Conservation (phyloP, 2,113 vertebrate genomes). For the Cervus canadensis region DNA sequence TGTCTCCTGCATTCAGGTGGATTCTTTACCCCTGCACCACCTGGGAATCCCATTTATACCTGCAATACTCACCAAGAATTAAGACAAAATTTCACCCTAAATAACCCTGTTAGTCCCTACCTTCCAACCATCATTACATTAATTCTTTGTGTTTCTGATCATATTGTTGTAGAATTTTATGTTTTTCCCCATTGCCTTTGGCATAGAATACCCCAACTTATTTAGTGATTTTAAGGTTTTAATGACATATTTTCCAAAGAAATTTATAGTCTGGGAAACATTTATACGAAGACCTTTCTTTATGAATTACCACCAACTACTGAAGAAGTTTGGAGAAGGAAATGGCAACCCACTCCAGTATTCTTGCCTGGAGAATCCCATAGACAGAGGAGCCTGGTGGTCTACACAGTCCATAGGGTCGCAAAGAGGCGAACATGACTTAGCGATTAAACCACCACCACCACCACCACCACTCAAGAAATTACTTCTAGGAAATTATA, state of each 20-base stretch:
- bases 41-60: too few relatives aligned
- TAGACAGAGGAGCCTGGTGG: background rate
- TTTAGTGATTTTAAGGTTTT: background rate
- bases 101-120: too few relatives aligned
- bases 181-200: background rate
- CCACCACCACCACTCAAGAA: background rate
- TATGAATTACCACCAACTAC: background rate
- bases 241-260: background rate
- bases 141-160: too few relatives aligned
- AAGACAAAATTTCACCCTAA: too few relatives aligned
- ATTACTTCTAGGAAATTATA: background rate
- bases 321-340: background rate
- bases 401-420: background rate
- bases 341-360: background rate
- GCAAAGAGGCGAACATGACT: background rate
- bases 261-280: conserved; percentile 14
- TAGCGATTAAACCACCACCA: background rate
- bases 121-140: too few relatives aligned
- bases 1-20: too few relatives aligned
- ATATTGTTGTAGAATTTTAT: too few relatives aligned
- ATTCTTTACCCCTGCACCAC: too few relatives aligned
- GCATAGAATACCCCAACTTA: background rate
- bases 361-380: background rate
- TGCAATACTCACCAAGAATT: too few relatives aligned
- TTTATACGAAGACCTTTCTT: background rate